Conservation (phyloP, 2,888 invertebrate species). For the Euproctis similis region DNA sequence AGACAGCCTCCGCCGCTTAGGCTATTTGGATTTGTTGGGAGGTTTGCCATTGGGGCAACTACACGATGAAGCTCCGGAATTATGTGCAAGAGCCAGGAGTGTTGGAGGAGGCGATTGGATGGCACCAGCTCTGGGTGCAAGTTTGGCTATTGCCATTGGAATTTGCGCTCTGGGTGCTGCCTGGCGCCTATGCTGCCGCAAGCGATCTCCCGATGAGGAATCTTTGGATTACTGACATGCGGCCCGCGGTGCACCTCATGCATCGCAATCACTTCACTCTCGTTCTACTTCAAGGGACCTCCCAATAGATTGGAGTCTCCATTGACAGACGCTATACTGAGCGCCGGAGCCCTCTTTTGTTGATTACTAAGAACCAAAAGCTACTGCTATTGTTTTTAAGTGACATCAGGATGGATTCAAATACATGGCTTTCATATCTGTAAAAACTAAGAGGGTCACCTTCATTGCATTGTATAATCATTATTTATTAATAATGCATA, state of each 20-base stretch:
- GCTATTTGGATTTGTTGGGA: conserved; percentile 67
- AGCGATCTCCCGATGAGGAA: conserved; percentile 75
- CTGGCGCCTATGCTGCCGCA: conserved; percentile 79
- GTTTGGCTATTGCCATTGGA: conserved; percentile 73
- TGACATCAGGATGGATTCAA: no score
- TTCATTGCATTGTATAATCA: no score
- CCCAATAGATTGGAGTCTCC: conserved; percentile 69
- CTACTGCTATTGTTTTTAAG: neutral
- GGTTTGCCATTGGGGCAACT: conserved; percentile 67
- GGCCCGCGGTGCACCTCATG: conserved; percentile 68
- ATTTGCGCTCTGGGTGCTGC: conserved; percentile 74
- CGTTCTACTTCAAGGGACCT: conserved; percentile 61
- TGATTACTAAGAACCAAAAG: conserved; percentile 34
- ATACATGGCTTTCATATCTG: no score
- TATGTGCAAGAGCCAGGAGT: conserved; percentile 77
- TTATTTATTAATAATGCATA: no score
- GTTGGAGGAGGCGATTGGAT: conserved; percentile 75
- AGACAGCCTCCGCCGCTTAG: conserved; percentile 76
- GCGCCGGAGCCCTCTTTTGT: conserved; percentile 51
- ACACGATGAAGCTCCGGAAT: conserved; percentile 85
- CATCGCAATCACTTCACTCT: conserved; percentile 64
- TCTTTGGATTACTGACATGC: conserved; percentile 78
- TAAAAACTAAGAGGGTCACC: no score
- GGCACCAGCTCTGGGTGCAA: conserved; percentile 78
- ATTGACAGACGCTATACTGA: conserved; percentile 72